Base-by-base conservation (phyloP, 2,797 vertebrate genomes). In the Anomalospiza imberbis region DNA sequence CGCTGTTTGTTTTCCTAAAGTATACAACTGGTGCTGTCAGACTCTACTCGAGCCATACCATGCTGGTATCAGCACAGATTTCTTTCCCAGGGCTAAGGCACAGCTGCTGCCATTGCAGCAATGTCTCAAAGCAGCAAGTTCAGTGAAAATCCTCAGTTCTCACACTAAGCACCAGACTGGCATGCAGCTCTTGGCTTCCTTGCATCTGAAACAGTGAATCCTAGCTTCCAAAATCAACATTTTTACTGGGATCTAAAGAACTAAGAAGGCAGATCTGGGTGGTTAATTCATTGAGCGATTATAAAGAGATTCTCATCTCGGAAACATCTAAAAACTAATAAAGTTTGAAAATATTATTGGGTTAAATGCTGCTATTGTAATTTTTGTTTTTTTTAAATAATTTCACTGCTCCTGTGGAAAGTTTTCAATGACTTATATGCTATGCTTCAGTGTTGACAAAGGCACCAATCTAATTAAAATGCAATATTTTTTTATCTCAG, bases 381-480 rank as follows among this genome's bases (percentile, higher is more conserved):
- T 40, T 31, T 70, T 77, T 58, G 34, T 34, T 34, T 34, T 34
- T n/a, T 10, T 6, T 5, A n/a, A 88, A 50, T 51, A 21, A 31
- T 73, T 74, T 48, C 5, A 13, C 31, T 44, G 34, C 29, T 73
- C 71, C 57, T 29, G 38, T 42, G 55, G 73, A 70, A 94, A 80
- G 66, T 51, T 77, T 60, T 42, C n/a, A 44, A 9, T 5, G 7
- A 76, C n/a, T 82, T 84, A 26, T 5, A 36, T 29, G 12, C 58
- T 88, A 67, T 54, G 28, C 62, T 88, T 78, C 60, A 47, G 42
- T 58, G 47, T 94, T 88, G 68, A 94, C 38, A 93, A 94, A 92
- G 61, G 42, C 60, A 92, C 65, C 36, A 29, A 77, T 48, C 51
- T 86, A 77, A 95, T 89, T 79, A 81, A 96, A 96, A 94, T 93